phyloP scores from a whole-genome alignment of 2,797 vertebrate species.

The Lacerta bilineata region DNA sequence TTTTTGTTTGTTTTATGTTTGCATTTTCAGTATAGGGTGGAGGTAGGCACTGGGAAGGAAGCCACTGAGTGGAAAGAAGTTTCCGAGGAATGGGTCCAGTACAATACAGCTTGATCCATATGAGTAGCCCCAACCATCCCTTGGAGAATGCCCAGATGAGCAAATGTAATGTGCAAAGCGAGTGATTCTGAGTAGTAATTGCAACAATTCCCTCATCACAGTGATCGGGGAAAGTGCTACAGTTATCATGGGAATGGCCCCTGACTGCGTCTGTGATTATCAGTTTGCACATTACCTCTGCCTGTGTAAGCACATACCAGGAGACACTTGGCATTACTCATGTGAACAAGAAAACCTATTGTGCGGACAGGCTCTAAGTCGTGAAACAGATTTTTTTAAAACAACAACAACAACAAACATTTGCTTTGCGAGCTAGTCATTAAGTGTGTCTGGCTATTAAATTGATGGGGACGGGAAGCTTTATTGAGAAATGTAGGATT shows the following conservation, averaged over 20 bases:
- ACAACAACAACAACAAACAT: conserved; percentile 57
- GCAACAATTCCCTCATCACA: not conserved
- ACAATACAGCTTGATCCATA: not conserved
- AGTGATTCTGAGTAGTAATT: not conserved
- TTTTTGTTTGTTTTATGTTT: conserved; percentile 74
- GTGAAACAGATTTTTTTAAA: conserved; percentile 46
- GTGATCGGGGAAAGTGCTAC: not conserved
- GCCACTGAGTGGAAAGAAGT: conserved; percentile 37
- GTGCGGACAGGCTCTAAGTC: conserved; percentile 47
- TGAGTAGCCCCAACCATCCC: not conserved
- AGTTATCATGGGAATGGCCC: not conserved
- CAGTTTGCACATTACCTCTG: not conserved
- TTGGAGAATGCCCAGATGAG: not conserved
- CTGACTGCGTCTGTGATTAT: not conserved
- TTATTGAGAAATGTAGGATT: conserved; percentile 51
- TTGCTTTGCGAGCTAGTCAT: conserved; percentile 60
- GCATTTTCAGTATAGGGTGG: conserved; percentile 75
- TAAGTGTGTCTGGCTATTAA: conserved; percentile 59
- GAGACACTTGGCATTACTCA: not conserved
- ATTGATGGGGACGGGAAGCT: conserved; percentile 39
- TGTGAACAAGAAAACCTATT: not conserved
- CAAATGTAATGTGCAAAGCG: not conserved
- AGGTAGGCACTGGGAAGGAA: conserved; percentile 60
- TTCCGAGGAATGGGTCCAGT: conserved; percentile 35
- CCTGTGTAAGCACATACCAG: not conserved